Percentiles rank a stretch among this genome's conserved stretches.
phyloP scores from a whole-genome alignment of 2,888 invertebrate species.

The Octodonta nipae region DNA sequence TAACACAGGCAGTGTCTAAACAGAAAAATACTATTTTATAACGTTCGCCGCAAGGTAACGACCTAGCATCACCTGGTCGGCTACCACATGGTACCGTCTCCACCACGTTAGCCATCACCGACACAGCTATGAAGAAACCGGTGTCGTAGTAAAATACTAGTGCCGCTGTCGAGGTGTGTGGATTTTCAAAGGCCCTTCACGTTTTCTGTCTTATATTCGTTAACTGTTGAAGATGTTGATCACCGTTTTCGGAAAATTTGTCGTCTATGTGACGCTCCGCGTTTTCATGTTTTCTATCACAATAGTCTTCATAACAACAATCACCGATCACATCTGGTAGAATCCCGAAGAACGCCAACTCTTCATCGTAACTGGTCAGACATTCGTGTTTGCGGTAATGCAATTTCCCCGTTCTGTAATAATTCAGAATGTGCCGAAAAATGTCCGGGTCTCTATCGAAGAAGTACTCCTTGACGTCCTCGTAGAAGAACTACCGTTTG shows the following conservation, averaged over 20 bases:
- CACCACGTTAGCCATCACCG: constrained; percentile 97
- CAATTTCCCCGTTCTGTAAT: constrained; percentile 97
- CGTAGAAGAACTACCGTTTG: constrained; percentile 97
- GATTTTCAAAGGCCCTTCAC: constrained; percentile 99
- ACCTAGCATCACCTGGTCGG: constrained; percentile 73
- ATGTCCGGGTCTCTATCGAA: constrained; percentile 96
- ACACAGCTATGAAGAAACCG: constrained; percentile 98
- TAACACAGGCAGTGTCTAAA: constrained; percentile 98
- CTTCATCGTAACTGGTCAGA: constrained; percentile 96
- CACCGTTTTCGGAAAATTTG: constrained; percentile 82
- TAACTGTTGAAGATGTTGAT: constrained; percentile 75
- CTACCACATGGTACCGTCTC: constrained; percentile 92
- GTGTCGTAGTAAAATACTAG: constrained; percentile 99
- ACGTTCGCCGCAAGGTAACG: constrained; percentile 88
- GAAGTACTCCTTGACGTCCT: constrained; percentile 95
- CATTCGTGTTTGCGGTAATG: constrained; percentile 99
- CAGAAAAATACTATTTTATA: constrained; percentile 99
- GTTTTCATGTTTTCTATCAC: constrained; percentile 96
- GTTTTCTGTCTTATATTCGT: constrained; percentile 86
- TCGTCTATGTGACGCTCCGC: constrained; percentile 97
- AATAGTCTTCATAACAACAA: constrained; percentile 99
- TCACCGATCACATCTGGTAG: constrained; percentile 93
- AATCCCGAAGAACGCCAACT: constrained; percentile 97
- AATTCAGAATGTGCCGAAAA: constrained; percentile 95
- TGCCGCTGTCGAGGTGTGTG: constrained; percentile 97